phyloP scores from a whole-genome alignment of 2,797 vertebrate species.

The Fringilla coelebs region DNA sequence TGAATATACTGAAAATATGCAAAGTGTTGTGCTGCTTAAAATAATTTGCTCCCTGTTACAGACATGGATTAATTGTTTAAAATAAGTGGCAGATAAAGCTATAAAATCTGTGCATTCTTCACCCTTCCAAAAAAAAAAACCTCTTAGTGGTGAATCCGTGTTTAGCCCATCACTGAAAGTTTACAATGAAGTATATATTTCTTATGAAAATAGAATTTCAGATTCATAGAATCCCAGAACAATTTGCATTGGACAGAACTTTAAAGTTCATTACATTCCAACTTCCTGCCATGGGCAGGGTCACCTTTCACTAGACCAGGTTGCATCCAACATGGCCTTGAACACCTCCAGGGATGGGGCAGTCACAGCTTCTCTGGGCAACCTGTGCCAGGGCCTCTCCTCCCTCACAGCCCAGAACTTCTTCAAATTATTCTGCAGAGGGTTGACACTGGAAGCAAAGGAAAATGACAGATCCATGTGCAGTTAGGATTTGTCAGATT shows the following conservation, averaged over 20 bases:
- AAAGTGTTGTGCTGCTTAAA: neutral
- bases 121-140: neutral
- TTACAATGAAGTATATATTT: neutral
- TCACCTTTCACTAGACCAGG: neutral
- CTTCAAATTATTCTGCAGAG: neutral
- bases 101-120: neutral
- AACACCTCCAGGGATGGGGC: neutral
- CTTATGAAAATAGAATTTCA: neutral
- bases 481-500: neutral
- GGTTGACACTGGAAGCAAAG: neutral
- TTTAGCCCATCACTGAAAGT: neutral
- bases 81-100: neutral
- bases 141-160: neutral
- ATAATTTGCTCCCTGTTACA: neutral
- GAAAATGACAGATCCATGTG: neutral
- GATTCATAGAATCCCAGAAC: neutral
- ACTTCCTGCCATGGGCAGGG: neutral
- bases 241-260: neutral
- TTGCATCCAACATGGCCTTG: neutral
- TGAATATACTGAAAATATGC: neutral
- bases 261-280: neutral
- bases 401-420: neutral
- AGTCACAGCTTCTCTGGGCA: neutral
- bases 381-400: neutral
- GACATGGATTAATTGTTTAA: neutral